Evolutionary conservation across 1,140 invertebrate species (phyloP).

Genomic region (Lanistes nyassanus): DNA sequence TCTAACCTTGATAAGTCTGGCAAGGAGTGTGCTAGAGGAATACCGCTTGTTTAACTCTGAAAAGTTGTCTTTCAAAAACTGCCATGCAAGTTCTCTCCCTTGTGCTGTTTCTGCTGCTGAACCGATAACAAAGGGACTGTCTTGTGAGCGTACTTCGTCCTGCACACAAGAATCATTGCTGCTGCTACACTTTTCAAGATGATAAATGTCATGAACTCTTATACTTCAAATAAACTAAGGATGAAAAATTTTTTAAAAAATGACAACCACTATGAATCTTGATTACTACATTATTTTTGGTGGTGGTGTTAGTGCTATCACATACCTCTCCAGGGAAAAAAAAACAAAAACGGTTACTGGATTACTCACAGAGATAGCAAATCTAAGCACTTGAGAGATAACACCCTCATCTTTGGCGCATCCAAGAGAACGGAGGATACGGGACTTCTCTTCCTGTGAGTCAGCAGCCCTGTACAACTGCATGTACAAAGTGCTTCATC

Average conservation of each 20-base stretch:
- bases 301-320: too few species aligned
- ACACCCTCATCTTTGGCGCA: background rate
- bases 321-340: too few species aligned
- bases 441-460: background rate
- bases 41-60: constrained; percentile 80
- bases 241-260: too few species aligned
- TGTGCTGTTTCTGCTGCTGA: constrained; percentile 63
- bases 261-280: too few species aligned
- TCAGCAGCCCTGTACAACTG: background rate
- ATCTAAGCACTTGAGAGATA: background rate
- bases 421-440: background rate
- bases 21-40: constrained; percentile 81
- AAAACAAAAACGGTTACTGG: too few species aligned
- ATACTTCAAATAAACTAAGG: too few species aligned
- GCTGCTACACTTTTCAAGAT: too few species aligned
- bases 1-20: constrained; percentile 78
- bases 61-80: constrained; percentile 91
- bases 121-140: constrained; percentile 88
- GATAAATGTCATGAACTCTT: too few species aligned
- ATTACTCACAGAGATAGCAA: background rate
- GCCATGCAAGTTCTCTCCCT: constrained; percentile 88
- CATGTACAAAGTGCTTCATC: too few species aligned
- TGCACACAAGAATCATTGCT: constrained; percentile 60
- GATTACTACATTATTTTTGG: too few species aligned
- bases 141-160: constrained; percentile 91